These are phyloP conservation scores for Falcaria lacertinaria DNA, from an alignment of 2,888 invertebrate genomes.

Conservation along the genomic window DNA sequence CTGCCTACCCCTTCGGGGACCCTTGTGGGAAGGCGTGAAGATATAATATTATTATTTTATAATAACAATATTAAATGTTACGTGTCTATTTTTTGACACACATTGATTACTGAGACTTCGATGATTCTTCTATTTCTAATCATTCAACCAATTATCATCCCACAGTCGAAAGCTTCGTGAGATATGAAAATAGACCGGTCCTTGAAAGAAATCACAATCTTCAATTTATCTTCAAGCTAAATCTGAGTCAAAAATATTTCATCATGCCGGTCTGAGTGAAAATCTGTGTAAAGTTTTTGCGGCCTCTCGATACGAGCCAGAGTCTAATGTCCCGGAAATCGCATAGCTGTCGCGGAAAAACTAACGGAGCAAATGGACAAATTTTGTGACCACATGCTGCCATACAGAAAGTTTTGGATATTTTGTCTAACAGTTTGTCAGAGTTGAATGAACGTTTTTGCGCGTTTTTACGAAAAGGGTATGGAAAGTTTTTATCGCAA, in stretches of 20 bases:
- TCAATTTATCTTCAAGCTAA: not conserved
- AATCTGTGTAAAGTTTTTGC: slow-evolving; percentile 42
- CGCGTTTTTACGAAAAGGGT: not conserved
- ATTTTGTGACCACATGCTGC: slow-evolving; percentile 23
- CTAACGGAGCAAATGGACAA: slow-evolving; percentile 23
- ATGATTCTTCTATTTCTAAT: too few relatives aligned
- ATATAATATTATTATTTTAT: too few relatives aligned
- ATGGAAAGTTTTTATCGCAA: not conserved
- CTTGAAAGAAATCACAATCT: not conserved
- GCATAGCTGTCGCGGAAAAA: slow-evolving; percentile 30
- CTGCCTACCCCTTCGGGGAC: too few relatives aligned
- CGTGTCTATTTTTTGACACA: too few relatives aligned
- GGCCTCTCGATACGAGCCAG: slow-evolving; percentile 23
- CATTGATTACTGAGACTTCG: too few relatives aligned
- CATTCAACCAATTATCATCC: too few relatives aligned
- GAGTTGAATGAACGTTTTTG: not conserved
- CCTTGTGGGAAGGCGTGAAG: too few relatives aligned
- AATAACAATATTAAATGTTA: too few relatives aligned
- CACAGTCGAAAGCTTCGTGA: too few relatives aligned
- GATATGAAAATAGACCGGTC: too few relatives aligned
- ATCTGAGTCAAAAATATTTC: slow-evolving; percentile 11
- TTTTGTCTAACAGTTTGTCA: slow-evolving; percentile 4
- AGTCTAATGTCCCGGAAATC: slow-evolving; percentile 38
- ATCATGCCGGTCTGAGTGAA: slow-evolving; percentile 26
- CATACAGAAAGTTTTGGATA: slow-evolving; percentile 2